Percentiles rank a stretch among this genome's conserved stretches.
These are phyloP conservation scores for Drepana arcuata DNA, from an alignment of 1,140 invertebrate species.

Conservation along the genomic window DNA sequence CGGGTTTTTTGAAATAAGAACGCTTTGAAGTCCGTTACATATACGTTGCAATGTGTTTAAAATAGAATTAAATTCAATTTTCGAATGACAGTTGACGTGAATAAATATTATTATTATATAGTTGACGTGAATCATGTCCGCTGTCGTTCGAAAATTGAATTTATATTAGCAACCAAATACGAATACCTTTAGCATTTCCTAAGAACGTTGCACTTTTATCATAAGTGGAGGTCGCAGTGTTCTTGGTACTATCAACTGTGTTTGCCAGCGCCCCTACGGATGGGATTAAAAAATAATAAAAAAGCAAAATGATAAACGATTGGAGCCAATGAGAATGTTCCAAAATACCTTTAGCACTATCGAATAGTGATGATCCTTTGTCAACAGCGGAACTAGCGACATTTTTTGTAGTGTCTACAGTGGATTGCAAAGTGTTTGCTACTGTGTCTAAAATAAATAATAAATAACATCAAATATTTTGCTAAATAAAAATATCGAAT, in stretches of 20 bases:
- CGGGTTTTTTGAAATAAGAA: too few relatives aligned
- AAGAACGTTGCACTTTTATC: conserved; percentile 24
- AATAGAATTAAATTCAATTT: too few relatives aligned
- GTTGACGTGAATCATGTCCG: conserved; percentile 24
- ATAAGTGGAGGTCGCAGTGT: conserved; percentile 19
- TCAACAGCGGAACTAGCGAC: conserved; percentile 26
- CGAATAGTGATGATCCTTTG: conserved; percentile 21
- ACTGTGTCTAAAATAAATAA: conserved; percentile 22
- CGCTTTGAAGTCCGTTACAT: too few relatives aligned
- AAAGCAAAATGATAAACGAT: conserved; percentile 13
- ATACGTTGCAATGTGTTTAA: too few relatives aligned
- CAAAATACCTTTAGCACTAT: conserved; percentile 29
- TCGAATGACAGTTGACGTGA: too few relatives aligned
- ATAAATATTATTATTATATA: too few relatives aligned
- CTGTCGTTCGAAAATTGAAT: conserved; percentile 17
- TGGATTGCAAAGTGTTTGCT: conserved; percentile 20
- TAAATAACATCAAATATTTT: too few relatives aligned
- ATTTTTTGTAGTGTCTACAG: conserved; percentile 33
- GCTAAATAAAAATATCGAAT: too few relatives aligned
- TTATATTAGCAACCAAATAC: conserved; percentile 1
- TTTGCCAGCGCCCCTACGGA: conserved; percentile 27
- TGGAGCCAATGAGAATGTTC: conserved; percentile 7
- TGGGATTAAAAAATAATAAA: conserved; percentile 1
- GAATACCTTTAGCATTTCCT: conserved; percentile 32
- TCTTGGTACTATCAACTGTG: conserved; percentile 31